Base-by-base conservation (phyloP, 1,140 invertebrate genomes). In the Drosophila nannoptera region DNA sequence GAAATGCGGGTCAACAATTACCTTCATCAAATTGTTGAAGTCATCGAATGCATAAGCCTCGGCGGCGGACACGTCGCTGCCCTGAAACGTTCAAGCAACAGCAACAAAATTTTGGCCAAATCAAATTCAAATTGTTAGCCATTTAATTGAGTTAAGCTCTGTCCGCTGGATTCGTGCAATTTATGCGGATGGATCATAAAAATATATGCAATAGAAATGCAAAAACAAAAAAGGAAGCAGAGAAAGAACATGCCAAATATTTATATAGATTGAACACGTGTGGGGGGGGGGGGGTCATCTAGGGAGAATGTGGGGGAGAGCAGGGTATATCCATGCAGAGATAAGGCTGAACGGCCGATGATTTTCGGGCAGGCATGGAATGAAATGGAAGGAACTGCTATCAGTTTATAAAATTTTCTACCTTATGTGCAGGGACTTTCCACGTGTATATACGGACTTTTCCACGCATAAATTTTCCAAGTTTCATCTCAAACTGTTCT, bases 21-120 rank as follows among this genome's bases (percentile, higher is more conserved):
- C 88, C 88, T 89, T 88, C 87, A 88, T 88, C 73, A 88, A 75
- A 68, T 88, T 89, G 74, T 88, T 89, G 69, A 89, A 84, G 69
- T 89, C 88, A 69, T 89, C 87, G 70, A 89, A 89, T 56, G 88
- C 87, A 86, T 89, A 88, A 43, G 75, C 77, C 70, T 89, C 88
- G 53, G 73, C 74, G 38, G 74, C 80, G 40, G 88, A 89, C 58
- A 87, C 88, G 78, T 89, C 88, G 73, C 88, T 89, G 59, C 74
- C 78, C 88, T 89, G 65, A 40, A 40, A 40, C 11, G 8, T 9
- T 14, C 49, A 42, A 53, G 53, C 29, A 49, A 55, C 48, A 75
- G 62, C 45, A 35, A n/a, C n/a, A n/a, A n/a, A n/a, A 58, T 38
- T 52, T 61, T 50, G 48, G 5, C 54, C 16, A 50, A 33, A 22